Base-by-base conservation (phyloP, 2,113 vertebrate species). In the Boulengeromyrus knoepffleri region DNA sequence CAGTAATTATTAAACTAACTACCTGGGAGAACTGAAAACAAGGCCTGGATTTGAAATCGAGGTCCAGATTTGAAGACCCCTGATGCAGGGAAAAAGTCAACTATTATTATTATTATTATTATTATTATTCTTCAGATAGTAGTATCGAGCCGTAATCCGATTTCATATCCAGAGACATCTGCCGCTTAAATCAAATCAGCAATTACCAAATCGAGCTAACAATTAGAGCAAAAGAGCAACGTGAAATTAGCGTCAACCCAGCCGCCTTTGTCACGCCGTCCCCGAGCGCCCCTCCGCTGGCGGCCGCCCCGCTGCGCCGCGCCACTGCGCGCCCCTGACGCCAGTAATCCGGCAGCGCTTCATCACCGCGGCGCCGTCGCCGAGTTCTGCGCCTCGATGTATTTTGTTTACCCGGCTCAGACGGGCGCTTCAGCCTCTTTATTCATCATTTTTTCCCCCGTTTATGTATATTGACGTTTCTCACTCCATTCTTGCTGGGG, bases 131-230 rank as follows among this genome's bases (percentile, higher is more conserved):
- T 66, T 66, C n/a, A 70, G 62, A 70, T 4, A 31, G 93, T 92
- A 92, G 93, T 91, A 93, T 92, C 92, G 80, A 94, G 95, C 96
- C 94, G 93, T 92, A 90, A 91, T 94, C 94, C 92, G n/a, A 90
- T 91, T 92, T 87, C 91, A 90, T 94, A 94, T 96, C 94, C 92
- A 93, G 93, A 94, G 93, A 94, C 92, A 92, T 92, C 95, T 96
- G 95, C 94, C 95, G 96, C 95, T 98, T 97, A 97, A 96, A 97
- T 97, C 95, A 97, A 97, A 98, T 97, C 94, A 97, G 94, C 96
- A 96, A 97, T 97, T 96, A 95, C 95, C 95, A 95, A 96, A 96
- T 96, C 95, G 95, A 95, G 95, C 96, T 94, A 96, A 96, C 95
- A 96, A 96, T 96, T 96, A 96, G 96, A 95, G 95, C 96, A 96